Percentiles rank a stretch among this genome's conserved stretches.
These are phyloP conservation scores for Spodoptera litura DNA, from an alignment of 1,140 invertebrate genomes.

Conservation along the genomic window DNA sequence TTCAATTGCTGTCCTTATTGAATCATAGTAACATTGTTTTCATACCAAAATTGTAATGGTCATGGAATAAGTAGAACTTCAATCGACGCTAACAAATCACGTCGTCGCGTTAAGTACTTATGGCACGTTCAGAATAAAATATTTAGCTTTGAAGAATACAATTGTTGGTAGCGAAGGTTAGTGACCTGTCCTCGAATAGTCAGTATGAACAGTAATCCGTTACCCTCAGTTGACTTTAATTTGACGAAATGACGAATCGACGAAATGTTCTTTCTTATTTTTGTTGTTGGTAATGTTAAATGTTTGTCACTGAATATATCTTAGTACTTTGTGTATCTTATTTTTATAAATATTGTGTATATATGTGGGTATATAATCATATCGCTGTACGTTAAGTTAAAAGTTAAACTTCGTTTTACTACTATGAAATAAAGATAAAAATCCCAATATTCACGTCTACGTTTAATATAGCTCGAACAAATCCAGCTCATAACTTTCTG, in stretches of 20 bases:
- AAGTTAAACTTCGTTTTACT: not conserved
- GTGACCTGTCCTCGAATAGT: constrained; percentile 20
- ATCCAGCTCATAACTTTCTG: too few relatives aligned
- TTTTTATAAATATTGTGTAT: too few relatives aligned
- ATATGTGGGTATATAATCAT: too few relatives aligned
- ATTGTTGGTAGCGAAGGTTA: constrained; percentile 13
- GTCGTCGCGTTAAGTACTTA: not conserved
- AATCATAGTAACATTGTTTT: constrained; percentile 9
- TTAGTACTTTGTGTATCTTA: too few relatives aligned
- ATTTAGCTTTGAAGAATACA: constrained; percentile 3
- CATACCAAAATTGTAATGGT: constrained; percentile 17
- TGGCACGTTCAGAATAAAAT: constrained; percentile 36
- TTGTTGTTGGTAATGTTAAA: not conserved
- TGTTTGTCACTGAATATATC: not conserved
- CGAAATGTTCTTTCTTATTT: not conserved
- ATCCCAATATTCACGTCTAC: too few relatives aligned
- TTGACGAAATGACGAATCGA: constrained; percentile 13
- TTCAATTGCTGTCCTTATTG: not conserved
- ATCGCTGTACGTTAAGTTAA: too few relatives aligned
- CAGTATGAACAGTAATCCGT: constrained; percentile 9
- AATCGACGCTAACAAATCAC: constrained; percentile 9
- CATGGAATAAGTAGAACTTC: constrained; percentile 24
- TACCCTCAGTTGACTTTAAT: constrained; percentile 25
- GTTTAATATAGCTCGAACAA: too few relatives aligned
- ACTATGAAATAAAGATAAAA: too few relatives aligned